Conservation (phyloP, 2,888 invertebrate species). For the Eutolmus rufibarbis region DNA sequence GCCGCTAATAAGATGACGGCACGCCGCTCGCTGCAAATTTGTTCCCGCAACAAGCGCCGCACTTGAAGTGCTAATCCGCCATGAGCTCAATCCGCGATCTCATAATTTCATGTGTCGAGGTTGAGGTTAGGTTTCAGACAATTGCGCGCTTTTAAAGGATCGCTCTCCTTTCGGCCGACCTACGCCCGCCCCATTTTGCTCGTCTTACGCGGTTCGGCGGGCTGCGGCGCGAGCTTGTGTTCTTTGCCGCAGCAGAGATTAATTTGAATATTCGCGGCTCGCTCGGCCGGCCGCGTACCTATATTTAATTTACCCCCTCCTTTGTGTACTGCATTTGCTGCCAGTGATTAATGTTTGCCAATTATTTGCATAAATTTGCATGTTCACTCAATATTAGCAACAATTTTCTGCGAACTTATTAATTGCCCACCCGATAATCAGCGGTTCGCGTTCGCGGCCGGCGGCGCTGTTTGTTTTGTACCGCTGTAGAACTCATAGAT, state of each 20-base stretch:
- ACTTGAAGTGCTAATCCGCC: constrained; percentile 28
- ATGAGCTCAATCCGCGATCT: constrained; percentile 21
- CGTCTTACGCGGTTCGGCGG: not conserved
- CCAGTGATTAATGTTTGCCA: constrained; percentile 41
- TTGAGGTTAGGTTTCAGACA: constrained; percentile 9
- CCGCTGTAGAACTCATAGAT: constrained; percentile 4
- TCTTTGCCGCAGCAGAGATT: not conserved
- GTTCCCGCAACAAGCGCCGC: constrained; percentile 22
- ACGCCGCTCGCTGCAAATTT: not conserved
- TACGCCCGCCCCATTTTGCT: not conserved
- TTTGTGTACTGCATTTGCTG: not conserved
- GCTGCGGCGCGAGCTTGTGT: not conserved
- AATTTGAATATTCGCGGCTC: not conserved
- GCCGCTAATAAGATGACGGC: constrained; percentile 8
- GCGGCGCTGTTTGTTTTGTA: not conserved
- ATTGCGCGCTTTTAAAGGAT: not conserved
- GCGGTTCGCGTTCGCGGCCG: not conserved
- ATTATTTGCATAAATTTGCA: constrained; percentile 46
- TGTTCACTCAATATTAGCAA: constrained; percentile 31
- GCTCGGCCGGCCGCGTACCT: not conserved
- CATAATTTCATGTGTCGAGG: not conserved
- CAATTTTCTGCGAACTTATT: constrained; percentile 43
- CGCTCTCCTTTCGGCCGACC: not conserved
- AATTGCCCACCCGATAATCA: constrained; percentile 26
- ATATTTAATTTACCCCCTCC: not conserved